Conservation (phyloP, 2,113 vertebrate species). For the Shinisaurus crocodilurus region DNA sequence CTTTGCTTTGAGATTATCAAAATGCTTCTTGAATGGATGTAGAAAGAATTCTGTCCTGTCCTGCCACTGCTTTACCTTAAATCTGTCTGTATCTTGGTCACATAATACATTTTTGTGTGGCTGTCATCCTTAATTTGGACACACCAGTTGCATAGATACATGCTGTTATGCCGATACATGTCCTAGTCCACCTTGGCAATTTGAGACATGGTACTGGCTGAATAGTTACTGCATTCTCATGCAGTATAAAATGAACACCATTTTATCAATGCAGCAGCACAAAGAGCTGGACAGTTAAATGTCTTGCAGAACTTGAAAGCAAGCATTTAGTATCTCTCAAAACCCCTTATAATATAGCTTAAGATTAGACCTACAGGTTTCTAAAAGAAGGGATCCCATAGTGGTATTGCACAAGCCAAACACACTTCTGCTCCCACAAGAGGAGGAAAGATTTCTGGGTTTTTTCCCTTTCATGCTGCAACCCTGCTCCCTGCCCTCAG, state of each 20-base stretch:
- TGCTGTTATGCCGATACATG: not conserved
- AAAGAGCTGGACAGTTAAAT: not conserved
- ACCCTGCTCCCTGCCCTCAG: not conserved
- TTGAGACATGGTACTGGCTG: not conserved
- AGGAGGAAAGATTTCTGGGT: not conserved
- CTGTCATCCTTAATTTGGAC: not conserved
- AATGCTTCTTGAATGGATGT: not conserved
- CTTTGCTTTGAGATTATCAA: not conserved
- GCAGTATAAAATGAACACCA: not conserved
- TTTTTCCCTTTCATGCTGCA: not conserved
- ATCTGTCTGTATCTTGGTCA: not conserved
- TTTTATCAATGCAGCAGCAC: not conserved
- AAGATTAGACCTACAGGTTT: not conserved
- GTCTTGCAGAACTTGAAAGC: not conserved
- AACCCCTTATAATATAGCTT: not conserved
- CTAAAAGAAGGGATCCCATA: not conserved
- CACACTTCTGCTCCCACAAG: not conserved
- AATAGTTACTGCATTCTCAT: not conserved
- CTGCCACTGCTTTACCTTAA: not conserved
- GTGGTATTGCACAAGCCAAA: not conserved
- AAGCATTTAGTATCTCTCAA: not conserved
- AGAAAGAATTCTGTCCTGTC: not conserved
- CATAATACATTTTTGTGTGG: not conserved
- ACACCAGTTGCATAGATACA: not conserved
- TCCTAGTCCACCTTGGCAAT: not conserved